These are phyloP conservation scores for Keiferia lycopersicella DNA, from an alignment of 2,888 invertebrate species.

Conservation along the genomic window DNA sequence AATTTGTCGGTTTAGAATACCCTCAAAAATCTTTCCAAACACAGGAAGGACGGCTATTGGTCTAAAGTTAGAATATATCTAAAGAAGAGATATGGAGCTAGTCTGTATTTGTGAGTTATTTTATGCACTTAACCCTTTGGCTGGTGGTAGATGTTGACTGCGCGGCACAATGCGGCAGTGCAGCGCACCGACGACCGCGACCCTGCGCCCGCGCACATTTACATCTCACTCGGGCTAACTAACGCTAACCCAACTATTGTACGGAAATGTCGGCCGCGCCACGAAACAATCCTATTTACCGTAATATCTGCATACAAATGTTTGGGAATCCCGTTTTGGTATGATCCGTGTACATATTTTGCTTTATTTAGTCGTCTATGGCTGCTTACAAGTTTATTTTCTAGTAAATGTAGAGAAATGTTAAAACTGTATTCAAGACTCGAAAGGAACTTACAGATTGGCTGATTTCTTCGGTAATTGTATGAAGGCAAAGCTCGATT, in stretches of 20 bases:
- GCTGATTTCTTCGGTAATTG: too few relatives aligned
- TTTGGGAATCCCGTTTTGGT: slow-evolving; percentile 59
- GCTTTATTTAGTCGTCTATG: slow-evolving; percentile 22
- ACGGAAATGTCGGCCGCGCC: slow-evolving; percentile 71
- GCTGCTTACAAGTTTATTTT: slow-evolving; percentile 21
- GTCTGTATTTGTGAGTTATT: neutral
- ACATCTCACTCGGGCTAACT: slow-evolving; percentile 65
- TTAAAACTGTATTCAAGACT: neutral
- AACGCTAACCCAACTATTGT: slow-evolving; percentile 66
- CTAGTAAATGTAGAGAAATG: neutral
- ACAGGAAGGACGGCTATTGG: too few relatives aligned
- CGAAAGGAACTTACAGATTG: too few relatives aligned
- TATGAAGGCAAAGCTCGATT: too few relatives aligned
- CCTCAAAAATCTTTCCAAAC: too few relatives aligned
- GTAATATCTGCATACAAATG: slow-evolving; percentile 73
- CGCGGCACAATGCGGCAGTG: slow-evolving; percentile 51
- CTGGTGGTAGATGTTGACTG: neutral
- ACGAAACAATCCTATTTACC: slow-evolving; percentile 74
- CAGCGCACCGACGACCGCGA: slow-evolving; percentile 35
- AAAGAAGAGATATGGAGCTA: too few relatives aligned
- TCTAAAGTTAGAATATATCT: too few relatives aligned
- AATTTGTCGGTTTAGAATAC: too few relatives aligned
- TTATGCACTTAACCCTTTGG: slow-evolving; percentile 7
- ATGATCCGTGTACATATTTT: slow-evolving; percentile 31
- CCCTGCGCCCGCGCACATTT: slow-evolving; percentile 56